A percentile compares a stretch with the other conserved stretches of the same genome.
Conservation (phyloP, 1,140 invertebrate genomes). For the Latrodectus geometricus region DNA sequence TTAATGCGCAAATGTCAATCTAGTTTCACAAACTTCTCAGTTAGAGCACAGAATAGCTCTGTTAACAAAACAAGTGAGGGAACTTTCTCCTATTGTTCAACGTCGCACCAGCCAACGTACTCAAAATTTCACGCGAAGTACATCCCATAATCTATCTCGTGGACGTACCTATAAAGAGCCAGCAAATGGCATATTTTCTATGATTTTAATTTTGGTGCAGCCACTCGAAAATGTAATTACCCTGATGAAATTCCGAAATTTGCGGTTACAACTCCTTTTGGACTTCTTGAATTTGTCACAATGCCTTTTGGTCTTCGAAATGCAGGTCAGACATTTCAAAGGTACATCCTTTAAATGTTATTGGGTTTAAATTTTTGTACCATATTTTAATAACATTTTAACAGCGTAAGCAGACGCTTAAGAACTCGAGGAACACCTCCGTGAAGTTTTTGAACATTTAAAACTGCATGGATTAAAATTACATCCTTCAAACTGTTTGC, state of each 20-base stretch:
- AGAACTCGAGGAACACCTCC: conserved; percentile 66
- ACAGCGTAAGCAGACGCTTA: conserved; percentile 63
- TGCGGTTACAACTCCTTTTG: too few species aligned
- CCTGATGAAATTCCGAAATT: too few species aligned
- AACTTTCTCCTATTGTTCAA: too few species aligned
- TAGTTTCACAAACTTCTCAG: background rate
- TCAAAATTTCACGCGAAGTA: background rate
- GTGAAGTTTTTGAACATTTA: conserved; percentile 67
- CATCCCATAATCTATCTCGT: background rate
- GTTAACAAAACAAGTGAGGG: too few species aligned
- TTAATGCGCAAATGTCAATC: background rate
- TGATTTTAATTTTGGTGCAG: conserved; percentile 50
- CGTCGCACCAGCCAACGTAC: background rate
- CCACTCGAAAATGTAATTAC: too few species aligned
- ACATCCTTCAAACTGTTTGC: conserved; percentile 56
- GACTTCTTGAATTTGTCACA: too few species aligned
- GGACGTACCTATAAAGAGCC: conserved; percentile 12
- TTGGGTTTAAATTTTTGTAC: conserved; percentile 65
- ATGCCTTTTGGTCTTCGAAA: too few species aligned
- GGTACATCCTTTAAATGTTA: conserved; percentile 65
- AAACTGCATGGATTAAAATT: conserved; percentile 65
- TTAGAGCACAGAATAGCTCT: background rate
- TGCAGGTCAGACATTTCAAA: background rate
- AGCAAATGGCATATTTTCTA: conserved; percentile 39
- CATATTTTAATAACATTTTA: conserved; percentile 68